Conservation (phyloP, 2,888 invertebrate species). For the Homarus gammarus region DNA sequence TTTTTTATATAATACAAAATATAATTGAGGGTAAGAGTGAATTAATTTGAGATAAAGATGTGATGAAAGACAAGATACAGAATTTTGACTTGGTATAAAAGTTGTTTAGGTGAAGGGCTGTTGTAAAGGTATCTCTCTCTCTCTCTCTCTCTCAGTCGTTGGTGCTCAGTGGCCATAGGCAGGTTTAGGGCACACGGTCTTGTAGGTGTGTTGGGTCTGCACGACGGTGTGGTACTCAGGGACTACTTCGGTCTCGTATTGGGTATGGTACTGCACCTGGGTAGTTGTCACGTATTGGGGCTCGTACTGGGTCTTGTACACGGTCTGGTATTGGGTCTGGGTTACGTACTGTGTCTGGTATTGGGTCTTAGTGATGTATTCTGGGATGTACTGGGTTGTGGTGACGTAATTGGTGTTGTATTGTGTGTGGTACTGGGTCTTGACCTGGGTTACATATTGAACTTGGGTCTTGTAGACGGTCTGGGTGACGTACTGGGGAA, state of each 20-base stretch:
- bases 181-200: constrained; percentile 61
- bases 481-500: constrained; percentile 64
- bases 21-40: too few species aligned
- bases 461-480: constrained; percentile 66
- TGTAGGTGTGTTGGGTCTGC: constrained; percentile 54
- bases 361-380: constrained; percentile 42
- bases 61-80: too few species aligned
- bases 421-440: constrained; percentile 50
- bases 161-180: constrained; percentile 45
- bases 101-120: too few species aligned
- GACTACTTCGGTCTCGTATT: constrained; percentile 67
- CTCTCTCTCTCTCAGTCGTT: too few species aligned
- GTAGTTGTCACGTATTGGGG: constrained; percentile 58
- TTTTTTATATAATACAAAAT: too few species aligned
- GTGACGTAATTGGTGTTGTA: constrained; percentile 59
- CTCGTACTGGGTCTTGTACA: constrained; percentile 62
- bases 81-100: too few species aligned
- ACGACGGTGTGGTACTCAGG: constrained; percentile 61
- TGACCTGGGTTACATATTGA: constrained; percentile 54
- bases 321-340: constrained; percentile 59
- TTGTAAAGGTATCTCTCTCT: too few species aligned
- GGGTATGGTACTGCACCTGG: constrained; percentile 51
- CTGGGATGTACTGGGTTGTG: constrained; percentile 28
- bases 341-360: constrained; percentile 57
- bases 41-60: too few species aligned